phyloP scores from a whole-genome alignment of 2,113 vertebrate genomes.

The Pica pica region DNA sequence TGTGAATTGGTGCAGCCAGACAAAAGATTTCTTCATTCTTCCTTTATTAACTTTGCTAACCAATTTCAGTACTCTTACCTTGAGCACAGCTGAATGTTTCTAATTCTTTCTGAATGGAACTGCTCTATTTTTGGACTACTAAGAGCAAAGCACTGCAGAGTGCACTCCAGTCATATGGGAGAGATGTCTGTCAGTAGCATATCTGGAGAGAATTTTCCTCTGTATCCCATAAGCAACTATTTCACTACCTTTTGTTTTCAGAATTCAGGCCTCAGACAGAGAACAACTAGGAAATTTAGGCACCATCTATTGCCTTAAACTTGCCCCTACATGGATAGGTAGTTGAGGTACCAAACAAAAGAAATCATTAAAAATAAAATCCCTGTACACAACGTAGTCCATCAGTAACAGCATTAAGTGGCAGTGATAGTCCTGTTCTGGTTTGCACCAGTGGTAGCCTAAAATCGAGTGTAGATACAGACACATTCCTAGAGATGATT shows the following conservation, averaged over 20 bases:
- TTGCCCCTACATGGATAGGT: not conserved
- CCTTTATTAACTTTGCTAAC: not conserved
- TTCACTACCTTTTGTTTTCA: not conserved
- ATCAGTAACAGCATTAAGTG: not conserved
- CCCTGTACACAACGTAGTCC: not conserved
- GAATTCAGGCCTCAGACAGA: not conserved
- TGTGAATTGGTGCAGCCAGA: not conserved
- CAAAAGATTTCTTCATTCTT: not conserved
- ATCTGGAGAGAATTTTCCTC: not conserved
- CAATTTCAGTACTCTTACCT: not conserved
- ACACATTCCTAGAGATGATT: accelerated
- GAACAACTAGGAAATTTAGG: not conserved
- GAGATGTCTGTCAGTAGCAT: not conserved
- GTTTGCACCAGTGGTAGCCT: not conserved
- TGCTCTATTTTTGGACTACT: not conserved
- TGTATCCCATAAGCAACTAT: not conserved
- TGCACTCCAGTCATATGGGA: not conserved
- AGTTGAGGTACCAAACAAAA: not conserved
- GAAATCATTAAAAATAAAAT: not conserved
- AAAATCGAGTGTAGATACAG: not conserved
- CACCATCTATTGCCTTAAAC: not conserved
- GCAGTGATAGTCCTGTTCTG: not conserved
- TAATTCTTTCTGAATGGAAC: not conserved
- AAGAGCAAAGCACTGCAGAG: not conserved
- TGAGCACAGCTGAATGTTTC: not conserved